Conservation (phyloP, 2,113 vertebrate genomes). For the Melierax canorus region DNA sequence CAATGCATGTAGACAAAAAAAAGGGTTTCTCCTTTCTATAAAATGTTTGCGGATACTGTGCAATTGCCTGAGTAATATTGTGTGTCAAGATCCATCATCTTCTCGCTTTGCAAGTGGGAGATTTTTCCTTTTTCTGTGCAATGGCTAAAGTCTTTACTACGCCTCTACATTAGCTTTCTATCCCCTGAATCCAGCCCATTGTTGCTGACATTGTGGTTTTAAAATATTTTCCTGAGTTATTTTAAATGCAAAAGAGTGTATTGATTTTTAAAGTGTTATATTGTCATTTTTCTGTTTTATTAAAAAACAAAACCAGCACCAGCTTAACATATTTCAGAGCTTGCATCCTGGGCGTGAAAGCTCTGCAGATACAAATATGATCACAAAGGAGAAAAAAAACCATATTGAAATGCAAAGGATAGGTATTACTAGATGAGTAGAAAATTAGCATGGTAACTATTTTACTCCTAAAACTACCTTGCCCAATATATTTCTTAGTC, state of each 20-base stretch:
- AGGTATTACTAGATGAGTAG: not conserved
- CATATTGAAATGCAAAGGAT: not conserved
- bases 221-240: not conserved
- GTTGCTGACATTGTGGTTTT: slow-evolving; percentile 4
- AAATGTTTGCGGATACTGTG: not conserved
- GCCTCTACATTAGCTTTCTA: not conserved
- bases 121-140: not conserved
- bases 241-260: slow-evolving; percentile 41
- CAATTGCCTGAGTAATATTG: not conserved
- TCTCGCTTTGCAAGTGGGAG: not conserved
- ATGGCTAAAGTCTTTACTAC: not conserved
- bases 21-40: not conserved
- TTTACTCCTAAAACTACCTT: slow-evolving; percentile 5
- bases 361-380: not conserved
- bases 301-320: slow-evolving; percentile 6
- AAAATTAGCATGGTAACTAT: slow-evolving; percentile 46
- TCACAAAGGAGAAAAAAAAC: not conserved
- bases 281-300: slow-evolving; percentile 39
- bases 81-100: not conserved
- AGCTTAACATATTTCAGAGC: slow-evolving; percentile 29
- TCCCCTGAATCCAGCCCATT: not conserved
- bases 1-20: not conserved
- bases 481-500: not conserved
- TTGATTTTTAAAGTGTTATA: not conserved
- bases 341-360: not conserved